phyloP scores from a whole-genome alignment of 2,888 invertebrate genomes.

The Lucinisca nassula region DNA sequence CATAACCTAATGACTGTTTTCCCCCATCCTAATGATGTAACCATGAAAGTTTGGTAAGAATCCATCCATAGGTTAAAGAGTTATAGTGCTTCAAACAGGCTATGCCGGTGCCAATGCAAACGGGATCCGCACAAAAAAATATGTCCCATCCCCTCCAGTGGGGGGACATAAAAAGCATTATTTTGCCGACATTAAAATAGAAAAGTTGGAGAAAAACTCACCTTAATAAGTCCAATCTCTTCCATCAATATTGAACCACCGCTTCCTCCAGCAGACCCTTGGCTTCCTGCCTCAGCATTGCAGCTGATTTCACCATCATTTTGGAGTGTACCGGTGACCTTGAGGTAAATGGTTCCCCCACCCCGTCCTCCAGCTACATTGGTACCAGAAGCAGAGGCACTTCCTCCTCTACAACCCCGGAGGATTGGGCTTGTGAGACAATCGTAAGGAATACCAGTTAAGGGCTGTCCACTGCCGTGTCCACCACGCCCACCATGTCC shows the following conservation, averaged over 20 bases:
- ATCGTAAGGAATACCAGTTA: constrained; percentile 76
- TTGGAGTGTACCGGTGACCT: constrained; percentile 70
- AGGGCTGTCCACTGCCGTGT: constrained; percentile 51
- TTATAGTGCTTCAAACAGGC: too few species aligned
- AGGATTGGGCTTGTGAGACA: constrained; percentile 73
- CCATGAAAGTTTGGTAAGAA: too few species aligned
- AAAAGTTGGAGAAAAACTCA: too few species aligned
- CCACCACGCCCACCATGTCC: constrained; percentile 82
- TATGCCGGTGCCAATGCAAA: too few species aligned
- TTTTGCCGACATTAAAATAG: too few species aligned
- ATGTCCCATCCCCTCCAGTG: too few species aligned
- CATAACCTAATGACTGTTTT: too few species aligned
- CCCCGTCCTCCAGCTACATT: constrained; percentile 72
- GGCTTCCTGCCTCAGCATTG: constrained; percentile 72
- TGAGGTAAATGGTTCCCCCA: constrained; percentile 74
- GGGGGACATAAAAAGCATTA: too few species aligned
- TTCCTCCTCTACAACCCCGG: constrained; percentile 78
- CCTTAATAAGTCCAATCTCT: constrained; percentile 67
- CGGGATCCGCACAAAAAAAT: too few species aligned
- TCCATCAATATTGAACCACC: constrained; percentile 77
- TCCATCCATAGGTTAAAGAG: too few species aligned
- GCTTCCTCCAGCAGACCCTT: constrained; percentile 77
- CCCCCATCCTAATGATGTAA: too few species aligned
- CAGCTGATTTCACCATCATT: constrained; percentile 77
- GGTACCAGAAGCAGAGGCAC: constrained; percentile 20